These are phyloP conservation scores for Trissonchulus latispiculum DNA, from an alignment of 2,888 invertebrate genomes.

Conservation along the genomic window DNA sequence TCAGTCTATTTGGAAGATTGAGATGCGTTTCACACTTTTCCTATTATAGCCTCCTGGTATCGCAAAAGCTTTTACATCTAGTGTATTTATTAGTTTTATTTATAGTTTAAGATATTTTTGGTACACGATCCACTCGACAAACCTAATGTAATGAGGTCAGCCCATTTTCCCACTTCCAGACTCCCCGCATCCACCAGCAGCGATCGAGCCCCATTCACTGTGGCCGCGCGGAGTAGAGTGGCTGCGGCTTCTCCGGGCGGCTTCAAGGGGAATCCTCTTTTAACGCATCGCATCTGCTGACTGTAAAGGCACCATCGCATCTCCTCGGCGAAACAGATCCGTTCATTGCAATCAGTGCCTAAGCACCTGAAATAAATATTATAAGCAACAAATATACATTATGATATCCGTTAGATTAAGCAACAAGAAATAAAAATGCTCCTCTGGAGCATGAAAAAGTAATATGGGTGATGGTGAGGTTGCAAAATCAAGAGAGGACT, in stretches of 20 bases:
- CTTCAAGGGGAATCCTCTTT: background rate
- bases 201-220: slow-evolving; percentile 35
- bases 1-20: no score
- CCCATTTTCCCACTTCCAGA: background rate
- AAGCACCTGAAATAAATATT: slow-evolving; percentile 26
- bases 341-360: slow-evolving; percentile 41
- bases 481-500: no score
- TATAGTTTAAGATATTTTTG: no score
- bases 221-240: slow-evolving; percentile 31
- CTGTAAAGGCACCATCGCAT: slow-evolving; percentile 40
- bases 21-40: no score
- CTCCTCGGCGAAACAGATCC: slow-evolving; percentile 38
- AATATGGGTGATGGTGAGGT: no score
- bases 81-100: no score
- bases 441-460: no score
- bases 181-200: slow-evolving; percentile 26
- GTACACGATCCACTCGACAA: background rate
- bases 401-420: no score
- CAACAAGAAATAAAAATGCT: no score
- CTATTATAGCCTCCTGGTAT: no score
- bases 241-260: background rate
- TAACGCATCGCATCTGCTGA: slow-evolving; percentile 30
- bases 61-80: no score
- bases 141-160: background rate
- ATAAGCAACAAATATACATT: no score